Evolutionary conservation across 2,113 vertebrate genomes (phyloP), one percentile per base, ranked within the genome.

Genomic region (Lagenorhynchus albirostris): DNA sequence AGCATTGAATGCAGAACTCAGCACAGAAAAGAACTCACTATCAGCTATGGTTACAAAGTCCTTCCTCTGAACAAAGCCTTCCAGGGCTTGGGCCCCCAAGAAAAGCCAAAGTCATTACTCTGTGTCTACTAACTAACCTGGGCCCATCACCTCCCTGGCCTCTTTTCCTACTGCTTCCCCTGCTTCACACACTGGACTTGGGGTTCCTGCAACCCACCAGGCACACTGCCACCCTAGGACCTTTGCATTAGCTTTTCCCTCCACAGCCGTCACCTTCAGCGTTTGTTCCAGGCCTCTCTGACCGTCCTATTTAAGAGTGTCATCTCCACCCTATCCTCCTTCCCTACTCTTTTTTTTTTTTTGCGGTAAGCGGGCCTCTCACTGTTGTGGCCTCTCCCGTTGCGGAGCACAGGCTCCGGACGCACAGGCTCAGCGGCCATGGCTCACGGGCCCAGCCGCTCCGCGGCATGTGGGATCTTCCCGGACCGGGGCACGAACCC

Each of bases 401-500:
- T 12, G 44, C 44, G 44, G 44, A 47, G 44, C 10, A 47, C 44
- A 47, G 44, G 10, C 44, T 47, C 44, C 44, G 44, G 44, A 47
- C 10, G 10, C 2, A 2, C 44, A 47, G 44, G 44, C 44, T 47
- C 44, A 47, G 44, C 44, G 0, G 9, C 44, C 44, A 47, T 47
- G 44, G 44, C 44, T 47, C 10, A 47, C 10, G 44, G 44, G 44
- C 44, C 44, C 44, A 47, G 44, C 44, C 44, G 44, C 10, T 47
- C 44, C 2, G 0, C 10, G 10, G 44, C 44, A 47, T 47, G 44
- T 47, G 44, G 44, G 44, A 47, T 47, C 44, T 12, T 47, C 44
- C 10, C 2, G 0, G 44, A 47, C 44, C 2, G 2, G 10, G 44
- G 44, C 44, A 12, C 44, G 44, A 12, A 47, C 10, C 10, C 44